Percentiles rank a stretch among this genome's conserved stretches.
Evolutionary conservation across 2,888 invertebrate genomes (phyloP).

Genomic region (Meta bourneti): DNA sequence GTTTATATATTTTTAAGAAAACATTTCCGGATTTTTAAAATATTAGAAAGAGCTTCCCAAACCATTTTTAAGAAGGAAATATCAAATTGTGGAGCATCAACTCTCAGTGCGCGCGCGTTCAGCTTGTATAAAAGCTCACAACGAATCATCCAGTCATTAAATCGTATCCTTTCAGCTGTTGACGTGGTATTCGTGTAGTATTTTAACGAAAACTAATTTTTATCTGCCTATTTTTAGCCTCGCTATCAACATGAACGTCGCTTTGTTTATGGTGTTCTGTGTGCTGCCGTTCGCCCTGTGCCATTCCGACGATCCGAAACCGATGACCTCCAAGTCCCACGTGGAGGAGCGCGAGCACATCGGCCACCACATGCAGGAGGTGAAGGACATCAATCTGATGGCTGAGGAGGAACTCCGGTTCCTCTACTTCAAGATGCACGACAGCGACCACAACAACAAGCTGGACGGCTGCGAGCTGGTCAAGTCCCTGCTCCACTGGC

Average conservation of each 20-base stretch:
- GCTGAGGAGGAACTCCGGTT: slow-evolving; percentile 48
- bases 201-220: background rate
- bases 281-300: background rate
- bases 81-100: no score
- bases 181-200: background rate
- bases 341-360: slow-evolving; percentile 33
- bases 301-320: background rate
- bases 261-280: background rate
- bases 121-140: no score
- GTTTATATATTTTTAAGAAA: no score
- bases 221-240: background rate
- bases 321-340: slow-evolving; percentile 4
- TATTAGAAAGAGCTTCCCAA: no score
- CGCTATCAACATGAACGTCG: background rate
- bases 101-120: no score
- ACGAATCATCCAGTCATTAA: no score
- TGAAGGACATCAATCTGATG: slow-evolving; percentile 17
- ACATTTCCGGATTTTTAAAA: no score
- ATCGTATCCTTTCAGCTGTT: slow-evolving; percentile 9
- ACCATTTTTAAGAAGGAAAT: no score
- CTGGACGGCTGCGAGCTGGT: slow-evolving; percentile 58
- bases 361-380: background rate
- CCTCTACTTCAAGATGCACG: slow-evolving; percentile 61
- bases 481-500: slow-evolving; percentile 56
- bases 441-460: slow-evolving; percentile 34